Evolutionary conservation across 2,797 vertebrate genomes (phyloP).

Genomic region (Nannoperca obscura): DNA sequence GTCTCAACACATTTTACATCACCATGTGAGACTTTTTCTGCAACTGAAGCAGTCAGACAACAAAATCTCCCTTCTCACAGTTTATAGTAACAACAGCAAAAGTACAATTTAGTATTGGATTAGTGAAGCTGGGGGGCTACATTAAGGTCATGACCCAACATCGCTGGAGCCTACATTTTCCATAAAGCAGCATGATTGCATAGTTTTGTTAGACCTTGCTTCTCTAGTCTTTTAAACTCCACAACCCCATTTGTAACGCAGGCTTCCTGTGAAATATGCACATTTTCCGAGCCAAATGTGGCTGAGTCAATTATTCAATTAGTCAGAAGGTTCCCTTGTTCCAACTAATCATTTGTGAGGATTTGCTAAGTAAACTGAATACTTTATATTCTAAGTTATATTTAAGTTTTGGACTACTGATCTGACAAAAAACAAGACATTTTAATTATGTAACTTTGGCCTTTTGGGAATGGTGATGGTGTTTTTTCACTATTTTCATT

Average conservation of each 20-base stretch:
- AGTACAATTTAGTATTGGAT: no score
- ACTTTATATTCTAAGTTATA: not conserved
- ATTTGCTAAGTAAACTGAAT: not conserved
- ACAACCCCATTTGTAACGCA: not conserved
- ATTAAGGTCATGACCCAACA: not conserved
- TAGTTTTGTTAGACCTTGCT: not conserved
- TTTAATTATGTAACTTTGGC: no score
- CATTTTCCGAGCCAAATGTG: no score
- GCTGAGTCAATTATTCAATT: not conserved
- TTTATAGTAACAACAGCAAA: no score
- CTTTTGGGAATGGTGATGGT: not conserved
- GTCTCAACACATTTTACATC: no score
- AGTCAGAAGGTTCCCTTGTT: not conserved
- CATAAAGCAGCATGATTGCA: not conserved
- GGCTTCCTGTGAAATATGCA: no score
- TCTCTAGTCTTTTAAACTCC: not conserved
- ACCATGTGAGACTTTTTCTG: no score
- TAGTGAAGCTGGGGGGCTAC: no score
- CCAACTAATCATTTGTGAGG: not conserved
- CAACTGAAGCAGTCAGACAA: no score
- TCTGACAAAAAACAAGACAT: not conserved
- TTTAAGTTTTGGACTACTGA: not conserved
- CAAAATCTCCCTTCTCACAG: no score
- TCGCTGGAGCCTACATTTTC: not conserved
- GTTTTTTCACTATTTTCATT: not conserved